Evolutionary conservation across 2,888 invertebrate species (phyloP).

Genomic region (Stenurella melanura): DNA sequence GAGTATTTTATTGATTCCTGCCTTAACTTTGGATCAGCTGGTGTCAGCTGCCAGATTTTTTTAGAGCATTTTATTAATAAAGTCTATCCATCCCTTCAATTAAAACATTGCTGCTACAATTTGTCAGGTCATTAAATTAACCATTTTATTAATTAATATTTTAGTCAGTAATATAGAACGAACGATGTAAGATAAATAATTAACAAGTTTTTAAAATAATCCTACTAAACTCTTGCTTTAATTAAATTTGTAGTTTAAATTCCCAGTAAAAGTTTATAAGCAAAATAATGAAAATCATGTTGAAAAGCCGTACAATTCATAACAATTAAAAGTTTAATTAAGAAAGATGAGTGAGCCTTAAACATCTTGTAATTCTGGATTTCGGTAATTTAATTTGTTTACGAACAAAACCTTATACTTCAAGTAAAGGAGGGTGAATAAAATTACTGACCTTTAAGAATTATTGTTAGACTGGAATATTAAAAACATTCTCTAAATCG

Average conservation of each 20-base stretch:
- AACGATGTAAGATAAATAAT: constrained; percentile 14
- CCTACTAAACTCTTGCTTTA: constrained; percentile 18
- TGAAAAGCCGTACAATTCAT: constrained; percentile 46
- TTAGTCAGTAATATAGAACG: neutral
- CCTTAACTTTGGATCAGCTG: no score
- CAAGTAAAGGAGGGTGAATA: constrained; percentile 37
- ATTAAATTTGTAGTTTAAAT: constrained; percentile 31
- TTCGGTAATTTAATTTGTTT: constrained; percentile 52
- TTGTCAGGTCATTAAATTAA: neutral
- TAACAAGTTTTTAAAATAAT: constrained; percentile 24
- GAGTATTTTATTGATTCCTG: no score
- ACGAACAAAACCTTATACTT: constrained; percentile 44
- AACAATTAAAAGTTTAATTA: constrained; percentile 53
- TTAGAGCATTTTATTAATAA: neutral
- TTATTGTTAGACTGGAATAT: constrained; percentile 26
- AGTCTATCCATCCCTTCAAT: neutral
- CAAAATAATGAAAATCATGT: constrained; percentile 36
- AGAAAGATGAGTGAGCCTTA: constrained; percentile 49
- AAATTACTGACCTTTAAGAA: constrained; percentile 52
- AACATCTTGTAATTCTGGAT: constrained; percentile 46
- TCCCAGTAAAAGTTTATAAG: constrained; percentile 25
- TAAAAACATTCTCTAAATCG: constrained; percentile 15
- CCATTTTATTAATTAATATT: neutral
- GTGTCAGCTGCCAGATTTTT: neutral
- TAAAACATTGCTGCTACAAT: neutral